Base-by-base conservation (phyloP, 64 coral and sea anemone genomes). In the Acropora tenuis region DNA sequence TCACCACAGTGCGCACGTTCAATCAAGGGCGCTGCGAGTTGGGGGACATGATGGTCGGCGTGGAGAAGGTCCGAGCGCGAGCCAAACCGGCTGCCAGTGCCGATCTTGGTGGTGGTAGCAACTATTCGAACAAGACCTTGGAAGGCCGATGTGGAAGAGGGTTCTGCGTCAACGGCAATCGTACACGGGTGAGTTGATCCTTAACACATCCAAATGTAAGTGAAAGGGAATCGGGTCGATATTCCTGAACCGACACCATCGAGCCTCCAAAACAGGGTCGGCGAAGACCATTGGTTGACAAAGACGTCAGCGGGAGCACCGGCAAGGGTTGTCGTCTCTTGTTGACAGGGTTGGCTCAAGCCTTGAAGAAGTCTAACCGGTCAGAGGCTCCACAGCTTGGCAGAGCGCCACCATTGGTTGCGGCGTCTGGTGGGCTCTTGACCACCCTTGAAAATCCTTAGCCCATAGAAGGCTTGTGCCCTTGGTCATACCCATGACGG, bases 201-300 rank as follows among this genome's bases (percentile, higher is more conserved):
- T 92, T 76, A 53, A 53, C 15, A 18, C 80, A 71, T 40, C 67
- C 30, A 30, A 30, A 69, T 80, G 47, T 58, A 41, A 45, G 79
- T 75, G 83, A 92, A 92, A 93, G 92, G 90, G 90, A 92, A 76
- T 83, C 90, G 65, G 90, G 90, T 92, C 86, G 66, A 93, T 77
- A 92, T 92, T 90, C 88, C 88, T 50, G 90, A 86, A 92, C 82
- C 75, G 43, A 75, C 47, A 79, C n/a, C 43, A 45, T 69, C 86
- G 19, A 17, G 42, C 6, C 50, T 53, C 50, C 50, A 8, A 30
- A 30, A 30, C 30, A 30, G 30, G 30, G 30, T 30, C 30, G 30
- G 30, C 30, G 30, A 30, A 30, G 30, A 30, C 30, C 30, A 30
- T 30, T 30, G 30, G 30, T 30, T 30, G 30, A 30, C 60, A 83